Evolutionary conservation across 2,888 invertebrate species (phyloP), one percentile per base, ranked within the genome.

Genomic region (Oxyscelio sp.): DNA sequence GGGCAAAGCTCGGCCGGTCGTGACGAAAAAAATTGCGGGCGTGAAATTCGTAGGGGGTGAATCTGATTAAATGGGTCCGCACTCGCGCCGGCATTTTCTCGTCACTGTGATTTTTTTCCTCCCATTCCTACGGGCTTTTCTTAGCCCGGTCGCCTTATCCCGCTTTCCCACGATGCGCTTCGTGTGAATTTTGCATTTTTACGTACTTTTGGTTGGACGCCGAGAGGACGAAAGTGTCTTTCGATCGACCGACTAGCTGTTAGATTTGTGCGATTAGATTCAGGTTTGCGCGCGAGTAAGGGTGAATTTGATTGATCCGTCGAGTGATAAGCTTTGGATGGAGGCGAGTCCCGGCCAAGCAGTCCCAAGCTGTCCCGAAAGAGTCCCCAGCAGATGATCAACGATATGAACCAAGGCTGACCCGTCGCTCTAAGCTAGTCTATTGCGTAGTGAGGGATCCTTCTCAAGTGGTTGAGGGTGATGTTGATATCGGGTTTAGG

Each of bases 41-140:
- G 83, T 87, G 88, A 89, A 87, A 90, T 90, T 89, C 73, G 52
- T 59, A 50, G 90, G 90, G 93, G 93, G 91, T 92, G 93, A 93
- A 93, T 93, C 93, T 92, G 92, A 93, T 93, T 93, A 93, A 90
- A 88, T 87, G 65, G 65, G 71, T 74, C 56, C 48, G 63, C 56
- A 31, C 31, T 63, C 70, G 66, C 71, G 48, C 24, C 61, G 59
- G 40, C 54, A 54, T 83, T 75, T 80, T 79, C 82, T n/a, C n/a
- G 79, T 73, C 66, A 22, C 66, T 75, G 19, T 58, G 70, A 43
- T 65, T 75, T 71, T 83, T 66, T 75, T 65, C n/a, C 48, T n/a
- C 58, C 43, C 43, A 38, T 54, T 38, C 61, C 65, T 48, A 31
- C 50, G 31, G 19, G 56, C 56, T 59, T 79, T 71, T 71, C 58